Evolutionary conservation across 2,888 invertebrate species (phyloP).

Genomic region (Tenthredo distinguenda): DNA sequence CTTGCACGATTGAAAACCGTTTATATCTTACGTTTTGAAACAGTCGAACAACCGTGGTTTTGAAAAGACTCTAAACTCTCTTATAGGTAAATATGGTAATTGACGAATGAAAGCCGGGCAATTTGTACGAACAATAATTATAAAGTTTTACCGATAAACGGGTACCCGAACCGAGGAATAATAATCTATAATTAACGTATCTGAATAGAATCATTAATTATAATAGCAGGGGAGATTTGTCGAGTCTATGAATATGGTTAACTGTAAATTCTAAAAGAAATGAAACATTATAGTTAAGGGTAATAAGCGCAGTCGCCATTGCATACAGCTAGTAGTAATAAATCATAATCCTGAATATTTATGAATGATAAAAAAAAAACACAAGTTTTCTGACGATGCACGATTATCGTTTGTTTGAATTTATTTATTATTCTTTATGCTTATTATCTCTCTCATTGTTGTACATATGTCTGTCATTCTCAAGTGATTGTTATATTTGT

Average conservation of each 20-base stretch:
- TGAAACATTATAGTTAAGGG: not conserved
- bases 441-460: slow-evolving; percentile 25
- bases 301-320: slow-evolving; percentile 18
- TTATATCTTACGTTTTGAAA: not conserved
- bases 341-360: not conserved
- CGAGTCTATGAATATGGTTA: not conserved
- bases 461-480: not conserved
- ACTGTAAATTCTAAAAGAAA: not conserved
- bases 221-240: not conserved
- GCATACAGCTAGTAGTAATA: slow-evolving; percentile 15
- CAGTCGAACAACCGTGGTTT: not conserved
- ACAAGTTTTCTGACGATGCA: not conserved
- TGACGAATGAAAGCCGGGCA: not conserved
- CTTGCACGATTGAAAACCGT: slow-evolving; percentile 11
- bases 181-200: not conserved
- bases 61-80: not conserved
- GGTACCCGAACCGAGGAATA: not conserved
- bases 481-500: slow-evolving; percentile 14
- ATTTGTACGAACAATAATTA: slow-evolving; percentile 19
- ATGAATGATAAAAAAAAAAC: not conserved
- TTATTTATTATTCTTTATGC: slow-evolving; percentile 16
- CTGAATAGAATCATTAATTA: not conserved
- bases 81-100: not conserved
- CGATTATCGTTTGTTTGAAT: slow-evolving; percentile 7
- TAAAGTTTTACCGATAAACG: not conserved